Evolutionary conservation across 92 coral and sea anemone genomes (phyloP).

Genomic region (Plumapathes pennacea): DNA sequence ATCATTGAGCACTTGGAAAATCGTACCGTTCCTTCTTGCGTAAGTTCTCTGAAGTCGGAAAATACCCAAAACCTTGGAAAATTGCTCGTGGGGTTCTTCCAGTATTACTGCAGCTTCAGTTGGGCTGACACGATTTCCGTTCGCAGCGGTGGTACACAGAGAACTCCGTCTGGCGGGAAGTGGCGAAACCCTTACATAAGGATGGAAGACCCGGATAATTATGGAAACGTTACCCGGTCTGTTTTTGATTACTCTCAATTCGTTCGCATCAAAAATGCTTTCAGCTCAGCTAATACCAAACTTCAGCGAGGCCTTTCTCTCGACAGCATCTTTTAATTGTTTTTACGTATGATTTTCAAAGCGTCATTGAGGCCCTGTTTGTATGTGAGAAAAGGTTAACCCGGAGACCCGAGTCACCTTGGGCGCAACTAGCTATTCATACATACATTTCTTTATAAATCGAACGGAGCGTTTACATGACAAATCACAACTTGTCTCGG

Average conservation of each 20-base stretch:
- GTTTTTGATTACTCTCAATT: slow-evolving; percentile 31
- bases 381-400: too few relatives aligned
- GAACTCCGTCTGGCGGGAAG: slow-evolving; percentile 12
- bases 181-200: slow-evolving; percentile 32
- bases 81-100: slow-evolving; percentile 73
- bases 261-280: slow-evolving; percentile 44
- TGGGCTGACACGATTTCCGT: slow-evolving; percentile 50
- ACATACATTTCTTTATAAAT: too few relatives aligned
- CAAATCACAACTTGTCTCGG: too few relatives aligned
- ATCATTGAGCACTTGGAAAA: slow-evolving; percentile 12
- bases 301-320: background rate
- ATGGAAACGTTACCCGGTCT: slow-evolving; percentile 43
- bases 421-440: too few relatives aligned
- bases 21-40: slow-evolving; percentile 4
- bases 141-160: slow-evolving; percentile 18
- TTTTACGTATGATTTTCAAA: too few relatives aligned
- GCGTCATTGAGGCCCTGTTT: too few relatives aligned
- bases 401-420: too few relatives aligned
- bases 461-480: too few relatives aligned
- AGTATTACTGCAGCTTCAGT: slow-evolving; percentile 50
- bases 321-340: background rate
- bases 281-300: slow-evolving; percentile 16
- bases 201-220: slow-evolving; percentile 53
- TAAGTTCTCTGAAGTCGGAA: slow-evolving; percentile 22
- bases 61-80: slow-evolving; percentile 69